Conservation (phyloP, 1,140 invertebrate species). For the Nasonia longicornis region DNA sequence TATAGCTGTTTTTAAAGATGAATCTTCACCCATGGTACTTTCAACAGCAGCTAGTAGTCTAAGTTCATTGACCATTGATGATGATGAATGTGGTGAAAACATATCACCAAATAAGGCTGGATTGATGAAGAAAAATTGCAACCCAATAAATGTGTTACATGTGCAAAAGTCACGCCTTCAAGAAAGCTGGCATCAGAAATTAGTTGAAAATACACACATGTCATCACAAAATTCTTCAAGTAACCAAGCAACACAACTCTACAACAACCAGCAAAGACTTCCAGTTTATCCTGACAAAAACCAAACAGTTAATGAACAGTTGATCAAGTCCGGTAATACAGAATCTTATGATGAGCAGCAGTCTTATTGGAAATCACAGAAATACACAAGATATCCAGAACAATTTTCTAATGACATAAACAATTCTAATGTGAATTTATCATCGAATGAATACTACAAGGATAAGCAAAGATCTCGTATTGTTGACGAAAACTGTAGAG, state of each 20-base stretch:
- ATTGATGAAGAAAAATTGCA: slow-evolving; percentile 41
- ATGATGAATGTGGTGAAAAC: slow-evolving; percentile 36
- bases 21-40: slow-evolving; percentile 87
- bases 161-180: slow-evolving; percentile 82
- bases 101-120: slow-evolving; percentile 21
- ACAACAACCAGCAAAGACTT: neutral
- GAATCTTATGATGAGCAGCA: neutral
- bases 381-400: neutral
- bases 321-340: neutral
- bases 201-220: neutral
- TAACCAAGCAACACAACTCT: neutral
- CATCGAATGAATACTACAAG: neutral
- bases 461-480: neutral
- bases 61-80: slow-evolving; percentile 84
- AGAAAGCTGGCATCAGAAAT: slow-evolving; percentile 63
- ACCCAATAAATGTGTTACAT: slow-evolving; percentile 76
- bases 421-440: neutral
- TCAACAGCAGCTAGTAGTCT: slow-evolving; percentile 77
- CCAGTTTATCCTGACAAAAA: neutral
- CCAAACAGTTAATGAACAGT: neutral
- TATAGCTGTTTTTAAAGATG: slow-evolving; percentile 82
- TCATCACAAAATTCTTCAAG: neutral
- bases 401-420: neutral
- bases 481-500: neutral
- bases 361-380: neutral